Percentiles rank a stretch among this genome's conserved stretches.
phyloP scores from a whole-genome alignment of 2,113 vertebrate species.

The Excalfactoria chinensis region DNA sequence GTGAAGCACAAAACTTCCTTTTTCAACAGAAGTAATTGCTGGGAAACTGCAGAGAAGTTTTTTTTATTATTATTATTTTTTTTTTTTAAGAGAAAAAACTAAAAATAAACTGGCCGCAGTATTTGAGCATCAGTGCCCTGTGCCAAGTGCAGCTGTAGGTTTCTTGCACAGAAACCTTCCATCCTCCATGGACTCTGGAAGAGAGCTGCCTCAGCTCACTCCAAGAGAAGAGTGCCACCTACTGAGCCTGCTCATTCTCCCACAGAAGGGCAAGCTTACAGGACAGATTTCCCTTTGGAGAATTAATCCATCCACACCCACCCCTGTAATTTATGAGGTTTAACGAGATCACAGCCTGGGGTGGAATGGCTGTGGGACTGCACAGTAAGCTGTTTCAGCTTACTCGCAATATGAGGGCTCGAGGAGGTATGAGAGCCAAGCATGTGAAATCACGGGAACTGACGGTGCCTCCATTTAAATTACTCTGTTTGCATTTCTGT shows the following conservation, averaged over 20 bases:
- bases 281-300: background rate
- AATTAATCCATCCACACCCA: background rate
- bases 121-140: fast-evolving
- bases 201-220: background rate
- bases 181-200: background rate
- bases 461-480: background rate
- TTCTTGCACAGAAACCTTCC: background rate
- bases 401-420: background rate
- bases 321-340: background rate
- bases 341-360: background rate
- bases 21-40: background rate
- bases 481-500: slow-evolving; percentile 14
- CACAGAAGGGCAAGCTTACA: background rate
- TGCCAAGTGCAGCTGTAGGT: fast-evolving
- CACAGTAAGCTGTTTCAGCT: slow-evolving; percentile 3
- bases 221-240: slow-evolving; percentile 45
- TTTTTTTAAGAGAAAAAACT: background rate
- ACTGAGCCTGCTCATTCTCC: background rate
- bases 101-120: background rate
- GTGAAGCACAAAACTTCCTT: background rate
- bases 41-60: background rate
- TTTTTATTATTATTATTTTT: no score
- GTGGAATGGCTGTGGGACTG: background rate
- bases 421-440: background rate
- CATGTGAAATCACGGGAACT: background rate